Conservation (phyloP, 2,888 invertebrate species). For the Schrankia costaestrigalis region DNA sequence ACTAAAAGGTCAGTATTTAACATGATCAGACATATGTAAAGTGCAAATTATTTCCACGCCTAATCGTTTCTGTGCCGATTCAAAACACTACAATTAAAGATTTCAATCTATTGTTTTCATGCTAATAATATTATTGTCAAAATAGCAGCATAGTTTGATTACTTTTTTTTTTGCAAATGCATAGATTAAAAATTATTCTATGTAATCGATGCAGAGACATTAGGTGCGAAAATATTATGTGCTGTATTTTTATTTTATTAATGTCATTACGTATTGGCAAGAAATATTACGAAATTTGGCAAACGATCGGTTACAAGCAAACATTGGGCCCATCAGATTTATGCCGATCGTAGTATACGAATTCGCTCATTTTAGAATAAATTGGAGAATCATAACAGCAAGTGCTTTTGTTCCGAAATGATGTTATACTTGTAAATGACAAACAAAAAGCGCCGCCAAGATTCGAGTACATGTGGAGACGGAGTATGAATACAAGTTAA, state of each 20-base stretch:
- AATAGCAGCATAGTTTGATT: conserved; percentile 16
- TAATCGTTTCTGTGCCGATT: conserved; percentile 26
- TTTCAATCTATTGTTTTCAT: conserved; percentile 10
- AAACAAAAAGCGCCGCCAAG: no score
- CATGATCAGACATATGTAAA: conserved; percentile 10
- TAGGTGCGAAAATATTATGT: conserved; percentile 12
- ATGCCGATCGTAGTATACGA: not conserved
- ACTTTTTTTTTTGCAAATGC: not conserved
- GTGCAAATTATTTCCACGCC: conserved; percentile 10
- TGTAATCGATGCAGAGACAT: conserved; percentile 24
- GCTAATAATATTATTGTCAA: conserved; percentile 25
- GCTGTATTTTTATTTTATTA: conserved; percentile 10
- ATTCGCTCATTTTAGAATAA: not conserved
- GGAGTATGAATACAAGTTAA: no score
- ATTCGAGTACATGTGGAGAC: no score
- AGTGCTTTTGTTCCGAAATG: no score
- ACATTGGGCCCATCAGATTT: conserved; percentile 25
- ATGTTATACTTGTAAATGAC: no score
- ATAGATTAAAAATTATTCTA: conserved; percentile 1
- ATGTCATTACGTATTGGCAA: conserved; percentile 52
- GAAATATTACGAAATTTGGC: conserved; percentile 49
- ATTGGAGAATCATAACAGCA: no score
- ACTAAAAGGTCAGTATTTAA: conserved; percentile 7
- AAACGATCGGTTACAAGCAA: conserved; percentile 40
- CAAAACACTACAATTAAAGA: conserved; percentile 9